Conservation (phyloP, 2,888 invertebrate species). For the Gandaritis pyraliata region DNA sequence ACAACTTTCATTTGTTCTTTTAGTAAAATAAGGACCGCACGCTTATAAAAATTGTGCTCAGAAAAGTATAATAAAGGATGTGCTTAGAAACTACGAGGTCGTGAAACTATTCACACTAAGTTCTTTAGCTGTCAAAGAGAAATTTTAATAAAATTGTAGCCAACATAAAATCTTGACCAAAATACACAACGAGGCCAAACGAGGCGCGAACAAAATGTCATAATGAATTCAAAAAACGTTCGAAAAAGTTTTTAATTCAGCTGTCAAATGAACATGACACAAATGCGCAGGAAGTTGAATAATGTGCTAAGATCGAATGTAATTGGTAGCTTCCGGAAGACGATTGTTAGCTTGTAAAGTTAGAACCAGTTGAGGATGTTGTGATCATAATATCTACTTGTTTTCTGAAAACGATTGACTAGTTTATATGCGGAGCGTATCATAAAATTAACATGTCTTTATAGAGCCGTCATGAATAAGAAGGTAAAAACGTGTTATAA, state of each 20-base stretch:
- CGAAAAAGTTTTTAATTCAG: slow-evolving; percentile 29
- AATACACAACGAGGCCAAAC: slow-evolving; percentile 17
- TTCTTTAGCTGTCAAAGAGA: no score
- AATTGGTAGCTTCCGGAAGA: slow-evolving; percentile 44
- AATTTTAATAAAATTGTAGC: no score
- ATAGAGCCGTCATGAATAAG: background rate
- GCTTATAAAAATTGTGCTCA: no score
- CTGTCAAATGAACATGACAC: slow-evolving; percentile 39
- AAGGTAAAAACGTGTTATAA: no score
- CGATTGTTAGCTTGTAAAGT: slow-evolving; percentile 40
- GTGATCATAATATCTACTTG: slow-evolving; percentile 6
- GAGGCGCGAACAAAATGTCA: slow-evolving; percentile 25
- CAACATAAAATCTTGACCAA: no score
- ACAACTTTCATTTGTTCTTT: no score
- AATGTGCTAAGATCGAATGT: slow-evolving; percentile 44
- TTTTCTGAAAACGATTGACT: slow-evolving; percentile 14
- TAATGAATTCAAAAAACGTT: slow-evolving; percentile 24
- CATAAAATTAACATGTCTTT: background rate
- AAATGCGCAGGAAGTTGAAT: slow-evolving; percentile 39
- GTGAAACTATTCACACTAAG: no score
- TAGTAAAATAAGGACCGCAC: no score
- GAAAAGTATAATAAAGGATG: no score
- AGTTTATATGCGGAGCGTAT: slow-evolving; percentile 8
- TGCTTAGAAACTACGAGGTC: no score
- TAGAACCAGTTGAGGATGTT: slow-evolving; percentile 30